Evolutionary conservation across 2,113 vertebrate species (phyloP).

Genomic region (Diglossa brunneiventris): DNA sequence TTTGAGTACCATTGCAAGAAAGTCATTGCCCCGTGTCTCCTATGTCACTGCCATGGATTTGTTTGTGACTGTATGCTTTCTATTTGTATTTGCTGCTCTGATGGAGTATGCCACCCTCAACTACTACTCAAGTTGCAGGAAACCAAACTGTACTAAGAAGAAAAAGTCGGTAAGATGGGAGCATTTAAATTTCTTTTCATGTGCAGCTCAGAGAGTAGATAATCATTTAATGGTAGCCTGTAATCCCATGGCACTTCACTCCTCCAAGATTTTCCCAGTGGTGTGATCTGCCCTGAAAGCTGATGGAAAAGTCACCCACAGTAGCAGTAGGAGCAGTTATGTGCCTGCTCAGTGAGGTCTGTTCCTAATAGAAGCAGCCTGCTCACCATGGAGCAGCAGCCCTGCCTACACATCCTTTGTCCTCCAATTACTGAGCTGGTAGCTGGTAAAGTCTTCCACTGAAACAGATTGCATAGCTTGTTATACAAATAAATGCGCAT

Average conservation of each 20-base stretch:
- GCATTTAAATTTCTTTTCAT: background rate
- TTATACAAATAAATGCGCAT: background rate
- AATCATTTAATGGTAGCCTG: background rate
- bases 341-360: background rate
- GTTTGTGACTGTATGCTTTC: conserved; percentile 96
- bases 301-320: background rate
- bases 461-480: background rate
- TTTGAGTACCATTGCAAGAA: conserved; percentile 91
- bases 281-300: background rate
- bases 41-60: conserved; percentile 97
- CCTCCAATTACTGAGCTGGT: background rate
- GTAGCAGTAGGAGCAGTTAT: background rate
- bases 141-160: conserved; percentile 76
- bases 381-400: background rate
- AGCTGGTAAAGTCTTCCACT: background rate
- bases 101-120: conserved; percentile 97
- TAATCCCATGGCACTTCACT: background rate
- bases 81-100: conserved; percentile 94
- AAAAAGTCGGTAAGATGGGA: conserved; percentile 80
- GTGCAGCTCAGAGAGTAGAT: background rate
- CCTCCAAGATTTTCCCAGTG: background rate
- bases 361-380: background rate
- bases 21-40: conserved; percentile 91
- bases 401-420: background rate
- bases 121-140: conserved; percentile 87